Evolutionary conservation across 1,140 invertebrate species (phyloP).

Genomic region (Zaprionus ghesquierei): DNA sequence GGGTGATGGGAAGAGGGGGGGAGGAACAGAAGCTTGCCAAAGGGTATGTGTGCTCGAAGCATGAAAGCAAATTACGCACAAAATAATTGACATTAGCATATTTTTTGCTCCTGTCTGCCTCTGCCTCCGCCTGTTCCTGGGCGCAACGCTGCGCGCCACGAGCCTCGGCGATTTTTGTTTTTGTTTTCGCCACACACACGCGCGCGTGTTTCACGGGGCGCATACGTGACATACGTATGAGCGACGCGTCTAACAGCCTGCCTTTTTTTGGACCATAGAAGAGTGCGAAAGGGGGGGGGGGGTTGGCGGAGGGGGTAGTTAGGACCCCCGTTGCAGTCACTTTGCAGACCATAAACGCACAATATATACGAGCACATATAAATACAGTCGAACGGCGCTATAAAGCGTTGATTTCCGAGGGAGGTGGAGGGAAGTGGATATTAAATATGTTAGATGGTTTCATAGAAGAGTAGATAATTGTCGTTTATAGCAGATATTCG

Average conservation of each 20-base stretch:
- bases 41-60: slow-evolving; percentile 49
- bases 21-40: background rate
- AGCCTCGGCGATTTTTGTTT: background rate
- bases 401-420: background rate
- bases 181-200: background rate
- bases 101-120: slow-evolving; percentile 47
- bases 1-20: background rate
- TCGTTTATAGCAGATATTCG: background rate
- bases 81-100: slow-evolving; percentile 80
- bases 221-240: slow-evolving; percentile 54
- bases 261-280: background rate
- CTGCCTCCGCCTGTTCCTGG: background rate
- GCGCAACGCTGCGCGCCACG: background rate
- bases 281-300: no score
- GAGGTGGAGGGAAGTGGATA: background rate
- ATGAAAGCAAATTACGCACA: slow-evolving; percentile 79
- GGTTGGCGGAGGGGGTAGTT: no score
- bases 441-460: background rate
- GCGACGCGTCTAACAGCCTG: slow-evolving; percentile 38
- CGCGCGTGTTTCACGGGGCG: no score
- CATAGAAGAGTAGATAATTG: background rate
- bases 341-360: slow-evolving; percentile 23
- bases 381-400: background rate
- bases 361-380: background rate
- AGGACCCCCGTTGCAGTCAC: background rate